Conservation (phyloP, 1,140 invertebrate species). For the Microplitis demolitor region DNA sequence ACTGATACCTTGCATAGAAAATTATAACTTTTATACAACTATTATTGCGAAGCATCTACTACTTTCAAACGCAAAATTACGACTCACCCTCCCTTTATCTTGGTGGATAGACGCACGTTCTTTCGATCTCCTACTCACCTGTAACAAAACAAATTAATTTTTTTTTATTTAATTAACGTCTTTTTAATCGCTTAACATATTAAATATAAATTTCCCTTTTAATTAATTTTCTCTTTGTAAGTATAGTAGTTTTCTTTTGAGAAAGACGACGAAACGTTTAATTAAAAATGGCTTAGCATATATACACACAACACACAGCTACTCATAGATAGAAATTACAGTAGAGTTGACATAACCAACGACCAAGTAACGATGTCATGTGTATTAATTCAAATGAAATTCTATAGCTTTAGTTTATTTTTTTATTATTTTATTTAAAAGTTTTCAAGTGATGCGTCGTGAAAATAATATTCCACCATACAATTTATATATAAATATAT, state of each 20-base stretch:
- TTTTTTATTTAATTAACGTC: conserved; percentile 2
- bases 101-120: conserved; percentile 43
- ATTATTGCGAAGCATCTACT: conserved; percentile 5
- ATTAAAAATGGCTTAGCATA: conserved; percentile 19
- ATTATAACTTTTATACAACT: too few relatives aligned
- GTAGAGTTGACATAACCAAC: too few relatives aligned
- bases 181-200: not conserved
- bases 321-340: not conserved
- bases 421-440: too few relatives aligned
- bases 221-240: conserved; percentile 1
- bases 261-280: not conserved
- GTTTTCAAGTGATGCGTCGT: too few relatives aligned
- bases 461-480: too few relatives aligned
- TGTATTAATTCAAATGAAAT: too few relatives aligned
- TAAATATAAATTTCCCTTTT: not conserved
- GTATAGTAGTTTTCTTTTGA: not conserved
- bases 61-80: conserved; percentile 22
- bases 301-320: not conserved
- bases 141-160: conserved; percentile 38
- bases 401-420: too few relatives aligned
- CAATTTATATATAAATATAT: too few relatives aligned
- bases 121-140: conserved; percentile 55
- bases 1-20: too few relatives aligned
- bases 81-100: conserved; percentile 51
- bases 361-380: too few relatives aligned